Evolutionary conservation across 2,113 vertebrate species (phyloP), one percentile per base, ranked within the genome.

Genomic region (Actinemys pallida): DNA sequence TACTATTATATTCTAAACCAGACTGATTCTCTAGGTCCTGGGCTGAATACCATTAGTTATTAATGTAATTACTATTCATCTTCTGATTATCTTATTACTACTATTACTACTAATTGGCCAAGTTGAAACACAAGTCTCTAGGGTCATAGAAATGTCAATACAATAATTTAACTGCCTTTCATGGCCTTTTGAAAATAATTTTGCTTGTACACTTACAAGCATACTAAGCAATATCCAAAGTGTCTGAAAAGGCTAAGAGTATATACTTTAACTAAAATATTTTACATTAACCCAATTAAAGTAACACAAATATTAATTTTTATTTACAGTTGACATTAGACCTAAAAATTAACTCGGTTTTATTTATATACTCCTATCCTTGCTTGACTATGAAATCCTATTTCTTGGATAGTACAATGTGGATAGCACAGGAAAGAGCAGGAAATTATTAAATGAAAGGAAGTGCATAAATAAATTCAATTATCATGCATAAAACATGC

Each of bases 401-500:
- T 88, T 88, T 97, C 97, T 96, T 89, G 75, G 81, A 93, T 94
- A 96, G 81, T 88, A 95, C 52, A 97, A 96, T 95, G 96, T 97
- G 97, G 96, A 92, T 97, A 97, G 96, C 94, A 95, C 65, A 97
- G 94, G 97, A 95, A 95, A 98, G 96, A 97, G 97, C 69, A 97
- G 96, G 96, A 98, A 98, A 98, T 97, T 97, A 97, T 98, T 98
- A 98, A 98, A 98, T 98, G 97, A 98, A 97, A 98, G 97, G 96
- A 98, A 98, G 97, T 98, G 97, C 97, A 97, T 98, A 98, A 98
- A 98, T 97, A 98, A 98, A 98, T 98, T 97, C 97, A 98, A 97
- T 98, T 98, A 98, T 97, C 98, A 98, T 98, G 98, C 98, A 98
- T 98, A 97, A 98, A 97, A 98, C 98, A 98, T 98, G 98, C 97